A percentile compares a stretch with the other conserved stretches of the same genome.
Evolutionary conservation across 2,888 invertebrate genomes (phyloP).

Genomic region (Phengaris arion): DNA sequence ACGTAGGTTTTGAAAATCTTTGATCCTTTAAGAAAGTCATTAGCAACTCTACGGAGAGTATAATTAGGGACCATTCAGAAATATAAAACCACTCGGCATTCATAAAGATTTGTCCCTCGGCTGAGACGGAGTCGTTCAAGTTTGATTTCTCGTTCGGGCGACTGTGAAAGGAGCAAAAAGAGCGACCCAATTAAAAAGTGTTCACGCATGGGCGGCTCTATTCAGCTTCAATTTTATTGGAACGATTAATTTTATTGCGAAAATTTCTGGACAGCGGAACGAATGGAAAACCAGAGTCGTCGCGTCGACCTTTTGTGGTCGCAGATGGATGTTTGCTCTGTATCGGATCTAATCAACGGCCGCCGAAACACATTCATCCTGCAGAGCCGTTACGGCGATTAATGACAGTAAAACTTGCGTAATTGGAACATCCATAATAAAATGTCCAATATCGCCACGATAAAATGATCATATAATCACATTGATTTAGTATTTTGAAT

Average conservation of each 20-base stretch:
- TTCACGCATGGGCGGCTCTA: slow-evolving; percentile 74
- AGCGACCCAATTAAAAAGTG: slow-evolving; percentile 76
- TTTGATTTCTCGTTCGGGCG: slow-evolving; percentile 66
- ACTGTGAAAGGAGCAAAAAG: slow-evolving; percentile 66
- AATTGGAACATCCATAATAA: slow-evolving; percentile 59
- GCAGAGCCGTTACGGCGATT: slow-evolving; percentile 53
- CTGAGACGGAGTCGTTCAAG: slow-evolving; percentile 51
- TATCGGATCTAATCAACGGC: slow-evolving; percentile 68
- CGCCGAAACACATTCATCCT: slow-evolving; percentile 50
- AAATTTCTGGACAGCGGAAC: slow-evolving; percentile 77
- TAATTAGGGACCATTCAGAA: slow-evolving; percentile 27
- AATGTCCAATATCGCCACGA: slow-evolving; percentile 42
- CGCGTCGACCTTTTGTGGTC: slow-evolving; percentile 66
- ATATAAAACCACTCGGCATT: slow-evolving; percentile 28
- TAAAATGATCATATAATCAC: slow-evolving; percentile 33
- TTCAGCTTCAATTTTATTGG: slow-evolving; percentile 74
- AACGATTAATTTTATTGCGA: slow-evolving; percentile 78
- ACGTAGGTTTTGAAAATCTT: slow-evolving; percentile 27
- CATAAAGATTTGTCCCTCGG: slow-evolving; percentile 28
- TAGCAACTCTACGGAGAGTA: slow-evolving; percentile 25
- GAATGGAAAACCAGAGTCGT: slow-evolving; percentile 66
- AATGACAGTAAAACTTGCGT: slow-evolving; percentile 67
- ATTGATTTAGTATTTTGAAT: slow-evolving; percentile 15
- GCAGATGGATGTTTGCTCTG: slow-evolving; percentile 63
- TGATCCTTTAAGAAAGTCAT: slow-evolving; percentile 28